Evolutionary conservation across 2,888 invertebrate genomes (phyloP).

Genomic region (Xanthorhoe designata): DNA sequence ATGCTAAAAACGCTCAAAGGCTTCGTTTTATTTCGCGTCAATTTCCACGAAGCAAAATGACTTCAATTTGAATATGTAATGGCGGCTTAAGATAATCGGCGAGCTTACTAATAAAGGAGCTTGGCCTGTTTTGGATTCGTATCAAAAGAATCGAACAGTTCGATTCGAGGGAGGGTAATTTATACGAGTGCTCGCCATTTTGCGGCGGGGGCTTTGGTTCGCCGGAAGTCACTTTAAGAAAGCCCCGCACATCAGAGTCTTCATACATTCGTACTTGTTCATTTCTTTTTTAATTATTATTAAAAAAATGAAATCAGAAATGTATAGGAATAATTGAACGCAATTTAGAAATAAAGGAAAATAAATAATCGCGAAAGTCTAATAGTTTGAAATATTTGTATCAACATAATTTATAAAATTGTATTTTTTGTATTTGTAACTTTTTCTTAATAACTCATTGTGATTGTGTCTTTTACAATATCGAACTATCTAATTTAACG

Average conservation of each 20-base stretch:
- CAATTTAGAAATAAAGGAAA: too few relatives aligned
- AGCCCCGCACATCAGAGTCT: background rate
- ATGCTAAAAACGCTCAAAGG: constrained; percentile 71
- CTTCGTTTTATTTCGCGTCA: constrained; percentile 84
- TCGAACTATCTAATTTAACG: too few relatives aligned
- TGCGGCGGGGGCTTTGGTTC: constrained; percentile 77
- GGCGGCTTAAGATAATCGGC: constrained; percentile 84
- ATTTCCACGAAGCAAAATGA: constrained; percentile 84
- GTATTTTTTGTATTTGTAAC: too few relatives aligned
- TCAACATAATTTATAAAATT: too few relatives aligned
- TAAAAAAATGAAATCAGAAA: background rate
- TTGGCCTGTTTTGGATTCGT: constrained; percentile 70
- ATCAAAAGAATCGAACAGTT: constrained; percentile 84
- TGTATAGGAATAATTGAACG: too few relatives aligned
- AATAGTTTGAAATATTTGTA: too few relatives aligned
- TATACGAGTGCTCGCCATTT: constrained; percentile 85
- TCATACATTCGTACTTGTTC: background rate
- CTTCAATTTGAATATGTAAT: constrained; percentile 86
- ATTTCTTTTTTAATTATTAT: background rate
- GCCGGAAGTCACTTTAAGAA: constrained; percentile 79
- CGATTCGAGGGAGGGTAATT: constrained; percentile 81
- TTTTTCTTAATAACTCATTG: too few relatives aligned
- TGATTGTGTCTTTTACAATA: too few relatives aligned
- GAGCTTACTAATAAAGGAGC: constrained; percentile 85
- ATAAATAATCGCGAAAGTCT: too few relatives aligned